Evolutionary conservation across 2,888 invertebrate genomes (phyloP).

Genomic region (Agonopterix subpropinquella): DNA sequence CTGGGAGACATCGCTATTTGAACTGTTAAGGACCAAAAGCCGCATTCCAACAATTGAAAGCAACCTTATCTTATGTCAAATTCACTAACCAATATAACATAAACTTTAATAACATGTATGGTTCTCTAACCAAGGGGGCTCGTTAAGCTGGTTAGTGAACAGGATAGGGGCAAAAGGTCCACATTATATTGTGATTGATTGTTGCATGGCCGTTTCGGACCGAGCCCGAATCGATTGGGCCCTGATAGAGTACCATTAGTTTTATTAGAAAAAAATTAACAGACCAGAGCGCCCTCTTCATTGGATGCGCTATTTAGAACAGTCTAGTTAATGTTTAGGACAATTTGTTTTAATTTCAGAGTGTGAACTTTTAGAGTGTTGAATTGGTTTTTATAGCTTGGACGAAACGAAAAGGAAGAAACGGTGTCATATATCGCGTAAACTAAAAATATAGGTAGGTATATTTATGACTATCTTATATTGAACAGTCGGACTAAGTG

Average conservation of each 20-base stretch:
- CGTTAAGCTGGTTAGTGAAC: neutral
- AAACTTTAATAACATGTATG: neutral
- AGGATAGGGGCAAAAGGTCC: constrained; percentile 37
- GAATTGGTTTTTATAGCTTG: too few species aligned
- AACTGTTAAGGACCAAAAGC: constrained; percentile 19
- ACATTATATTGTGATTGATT: constrained; percentile 67
- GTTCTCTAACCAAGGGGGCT: neutral
- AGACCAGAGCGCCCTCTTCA: constrained; percentile 3
- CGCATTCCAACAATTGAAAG: constrained; percentile 28
- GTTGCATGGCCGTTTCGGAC: constrained; percentile 24
- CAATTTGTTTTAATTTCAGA: neutral
- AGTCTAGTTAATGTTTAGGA: neutral
- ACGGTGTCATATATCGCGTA: too few species aligned
- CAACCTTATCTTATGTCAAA: constrained; percentile 27
- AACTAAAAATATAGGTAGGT: too few species aligned
- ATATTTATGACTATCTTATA: too few species aligned
- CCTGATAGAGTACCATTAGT: constrained; percentile 51
- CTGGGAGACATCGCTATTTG: too few species aligned
- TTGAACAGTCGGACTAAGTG: too few species aligned
- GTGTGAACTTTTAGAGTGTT: too few species aligned
- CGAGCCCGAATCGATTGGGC: constrained; percentile 49
- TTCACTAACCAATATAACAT: constrained; percentile 1
- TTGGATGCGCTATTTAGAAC: constrained; percentile 8
- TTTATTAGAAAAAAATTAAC: constrained; percentile 45
- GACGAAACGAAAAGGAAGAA: too few species aligned